These are phyloP conservation scores for Wiebesia pumilae DNA, from an alignment of 1,140 invertebrate genomes.

Conservation along the genomic window DNA sequence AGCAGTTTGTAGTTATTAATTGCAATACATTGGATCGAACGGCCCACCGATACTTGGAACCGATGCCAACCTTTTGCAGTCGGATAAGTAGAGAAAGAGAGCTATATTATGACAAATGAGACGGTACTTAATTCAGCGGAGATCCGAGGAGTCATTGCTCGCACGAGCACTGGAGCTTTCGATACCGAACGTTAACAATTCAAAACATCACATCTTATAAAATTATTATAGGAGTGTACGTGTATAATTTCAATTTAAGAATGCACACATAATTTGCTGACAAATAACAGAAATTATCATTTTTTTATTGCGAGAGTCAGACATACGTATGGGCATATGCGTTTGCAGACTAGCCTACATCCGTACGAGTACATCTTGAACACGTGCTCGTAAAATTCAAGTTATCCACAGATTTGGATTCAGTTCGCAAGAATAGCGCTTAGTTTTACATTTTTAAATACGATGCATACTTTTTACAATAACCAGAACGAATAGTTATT, in stretches of 20 bases:
- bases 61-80: slow-evolving; percentile 52
- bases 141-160: background rate
- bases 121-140: slow-evolving; percentile 26
- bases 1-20: slow-evolving; percentile 68
- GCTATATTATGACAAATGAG: slow-evolving; percentile 49
- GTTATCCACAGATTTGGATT: too few species aligned
- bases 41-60: slow-evolving; percentile 56
- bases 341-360: too few species aligned
- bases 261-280: background rate
- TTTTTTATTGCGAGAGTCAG: too few species aligned
- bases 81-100: slow-evolving; percentile 16
- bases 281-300: background rate
- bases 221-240: background rate
- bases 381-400: too few species aligned
- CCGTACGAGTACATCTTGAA: too few species aligned
- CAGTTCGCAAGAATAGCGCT: too few species aligned
- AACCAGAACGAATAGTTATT: too few species aligned
- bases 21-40: slow-evolving; percentile 55
- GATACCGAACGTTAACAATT: background rate
- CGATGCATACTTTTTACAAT: too few species aligned
- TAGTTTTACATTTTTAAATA: too few species aligned
- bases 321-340: too few species aligned
- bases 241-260: background rate
- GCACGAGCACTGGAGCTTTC: background rate
- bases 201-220: background rate